Conservation (phyloP, 2,797 vertebrate genomes). For the Brachyalestes nurse region DNA sequence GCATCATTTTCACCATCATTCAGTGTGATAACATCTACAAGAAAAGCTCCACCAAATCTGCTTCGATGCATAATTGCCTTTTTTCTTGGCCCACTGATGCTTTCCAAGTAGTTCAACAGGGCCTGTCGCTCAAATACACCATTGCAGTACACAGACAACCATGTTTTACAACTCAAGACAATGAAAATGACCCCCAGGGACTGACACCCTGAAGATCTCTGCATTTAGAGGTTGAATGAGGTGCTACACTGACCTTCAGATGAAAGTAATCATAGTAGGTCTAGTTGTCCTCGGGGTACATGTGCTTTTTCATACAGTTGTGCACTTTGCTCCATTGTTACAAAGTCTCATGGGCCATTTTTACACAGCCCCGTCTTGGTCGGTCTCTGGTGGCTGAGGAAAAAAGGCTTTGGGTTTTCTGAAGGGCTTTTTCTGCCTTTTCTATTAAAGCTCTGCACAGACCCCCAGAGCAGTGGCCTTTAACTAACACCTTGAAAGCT, state of each 20-base stretch:
- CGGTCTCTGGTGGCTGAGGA: constrained; percentile 16
- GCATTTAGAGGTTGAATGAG: constrained; percentile 12
- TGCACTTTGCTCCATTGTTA: constrained; percentile 32
- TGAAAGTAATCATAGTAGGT: neutral
- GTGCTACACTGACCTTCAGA: constrained; percentile 7
- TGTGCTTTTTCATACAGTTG: neutral
- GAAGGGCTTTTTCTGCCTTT: constrained; percentile 40
- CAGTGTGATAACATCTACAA: too few species aligned
- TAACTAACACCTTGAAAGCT: constrained; percentile 50
- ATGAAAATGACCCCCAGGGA: neutral
- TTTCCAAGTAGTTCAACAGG: neutral
- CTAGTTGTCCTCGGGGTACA: constrained; percentile 11
- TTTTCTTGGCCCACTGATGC: neutral
- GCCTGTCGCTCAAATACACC: neutral
- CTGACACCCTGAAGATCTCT: neutral
- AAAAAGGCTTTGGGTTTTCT: constrained; percentile 40
- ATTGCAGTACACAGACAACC: too few species aligned
- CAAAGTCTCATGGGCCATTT: constrained; percentile 19
- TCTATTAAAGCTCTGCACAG: constrained; percentile 45
- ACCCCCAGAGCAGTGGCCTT: constrained; percentile 38
- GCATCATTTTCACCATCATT: neutral
- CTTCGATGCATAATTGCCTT: neutral
- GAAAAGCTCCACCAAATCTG: neutral
- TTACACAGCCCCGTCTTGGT: constrained; percentile 26
- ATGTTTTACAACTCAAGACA: neutral